These are phyloP conservation scores for Iphiclides podalirius DNA, from an alignment of 2,888 invertebrate species.

Conservation along the genomic window DNA sequence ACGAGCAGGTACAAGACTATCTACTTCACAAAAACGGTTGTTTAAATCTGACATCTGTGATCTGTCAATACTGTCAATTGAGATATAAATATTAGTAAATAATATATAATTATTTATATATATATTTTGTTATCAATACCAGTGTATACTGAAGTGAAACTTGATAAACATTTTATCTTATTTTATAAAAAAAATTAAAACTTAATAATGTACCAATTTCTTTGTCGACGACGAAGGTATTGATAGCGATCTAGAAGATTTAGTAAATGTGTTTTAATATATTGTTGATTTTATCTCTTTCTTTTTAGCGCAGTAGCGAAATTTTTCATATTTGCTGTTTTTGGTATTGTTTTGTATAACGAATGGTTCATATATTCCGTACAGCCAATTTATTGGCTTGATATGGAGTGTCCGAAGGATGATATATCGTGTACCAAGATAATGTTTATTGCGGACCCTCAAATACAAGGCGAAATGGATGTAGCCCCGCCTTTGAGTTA, in stretches of 20 bases:
- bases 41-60: no score
- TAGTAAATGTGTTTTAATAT: not conserved
- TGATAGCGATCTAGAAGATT: conserved; percentile 2
- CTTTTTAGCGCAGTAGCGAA: conserved; percentile 50
- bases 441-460: conserved; percentile 93
- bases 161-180: no score
- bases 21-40: no score
- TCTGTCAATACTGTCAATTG: no score
- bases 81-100: no score
- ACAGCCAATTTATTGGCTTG: conserved; percentile 63
- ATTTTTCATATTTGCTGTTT: conserved; percentile 46
- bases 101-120: no score
- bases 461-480: conserved; percentile 90
- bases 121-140: no score
- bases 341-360: conserved; percentile 66
- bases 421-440: conserved; percentile 81
- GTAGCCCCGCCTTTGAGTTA: conserved; percentile 84
- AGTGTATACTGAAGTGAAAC: no score
- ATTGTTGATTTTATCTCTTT: not conserved
- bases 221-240: conserved; percentile 27
- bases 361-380: conserved; percentile 77
- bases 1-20: no score
- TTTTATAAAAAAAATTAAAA: no score
- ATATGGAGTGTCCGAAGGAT: conserved; percentile 64
- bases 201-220: conserved; percentile 22